Evolutionary conservation across 2,888 invertebrate species (phyloP).

Genomic region (Yponomeuta malinellus): DNA sequence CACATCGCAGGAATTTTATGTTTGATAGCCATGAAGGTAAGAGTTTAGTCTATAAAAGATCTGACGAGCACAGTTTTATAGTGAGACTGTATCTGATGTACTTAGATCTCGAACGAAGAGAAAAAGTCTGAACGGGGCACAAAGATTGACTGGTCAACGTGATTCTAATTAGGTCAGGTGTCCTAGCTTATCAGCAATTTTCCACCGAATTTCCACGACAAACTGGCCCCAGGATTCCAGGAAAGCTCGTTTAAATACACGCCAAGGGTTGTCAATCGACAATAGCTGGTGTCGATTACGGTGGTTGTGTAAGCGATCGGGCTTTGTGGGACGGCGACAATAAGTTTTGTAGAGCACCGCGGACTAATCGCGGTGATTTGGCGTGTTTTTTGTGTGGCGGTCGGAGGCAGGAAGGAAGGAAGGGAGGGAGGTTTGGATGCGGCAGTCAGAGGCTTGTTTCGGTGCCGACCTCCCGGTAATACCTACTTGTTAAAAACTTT

Average conservation of each 20-base stretch:
- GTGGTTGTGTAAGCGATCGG: constrained; percentile 31
- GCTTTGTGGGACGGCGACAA: constrained; percentile 61
- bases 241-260: constrained; percentile 54
- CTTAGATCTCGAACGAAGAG: too few relatives aligned
- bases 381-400: constrained; percentile 46
- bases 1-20: too few relatives aligned
- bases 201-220: constrained; percentile 43
- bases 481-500: too few relatives aligned
- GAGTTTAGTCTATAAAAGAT: too few relatives aligned
- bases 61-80: too few relatives aligned
- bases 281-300: constrained; percentile 56
- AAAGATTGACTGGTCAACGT: too few relatives aligned
- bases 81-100: too few relatives aligned
- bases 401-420: constrained; percentile 21
- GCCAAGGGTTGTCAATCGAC: constrained; percentile 40
- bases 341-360: constrained; percentile 62
- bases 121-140: too few relatives aligned
- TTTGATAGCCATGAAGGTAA: too few relatives aligned
- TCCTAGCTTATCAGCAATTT: constrained; percentile 31
- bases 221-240: constrained; percentile 39
- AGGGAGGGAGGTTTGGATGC: constrained; percentile 25
- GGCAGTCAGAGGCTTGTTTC: constrained; percentile 21
- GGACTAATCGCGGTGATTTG: constrained; percentile 72
- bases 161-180: background rate
- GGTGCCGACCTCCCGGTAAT: too few relatives aligned